These are phyloP conservation scores for Bedellia somnulentella DNA, from an alignment of 2,888 invertebrate genomes.

Conservation along the genomic window DNA sequence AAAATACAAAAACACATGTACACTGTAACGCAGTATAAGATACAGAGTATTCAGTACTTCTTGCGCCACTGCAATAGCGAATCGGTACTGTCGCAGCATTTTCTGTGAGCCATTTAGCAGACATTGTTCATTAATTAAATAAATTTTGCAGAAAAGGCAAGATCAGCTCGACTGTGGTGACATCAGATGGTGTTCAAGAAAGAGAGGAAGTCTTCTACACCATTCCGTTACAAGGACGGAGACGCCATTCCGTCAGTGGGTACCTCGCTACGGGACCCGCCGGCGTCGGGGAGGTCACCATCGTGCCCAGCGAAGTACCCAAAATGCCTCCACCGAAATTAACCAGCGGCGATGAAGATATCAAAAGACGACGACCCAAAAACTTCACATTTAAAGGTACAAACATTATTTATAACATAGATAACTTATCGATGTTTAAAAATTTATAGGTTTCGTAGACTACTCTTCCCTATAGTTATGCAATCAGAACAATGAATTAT, in stretches of 20 bases:
- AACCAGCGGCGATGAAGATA: slow-evolving; percentile 34
- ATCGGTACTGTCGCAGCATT: too few relatives aligned
- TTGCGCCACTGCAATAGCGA: too few relatives aligned
- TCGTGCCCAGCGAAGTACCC: slow-evolving; percentile 56
- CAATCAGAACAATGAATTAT: slow-evolving; percentile 4
- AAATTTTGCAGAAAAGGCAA: slow-evolving; percentile 43
- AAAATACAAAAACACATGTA: too few relatives aligned
- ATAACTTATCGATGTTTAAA: not conserved
- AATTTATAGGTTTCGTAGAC: too few relatives aligned
- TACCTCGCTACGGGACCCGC: slow-evolving; percentile 55
- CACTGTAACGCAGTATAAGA: too few relatives aligned
- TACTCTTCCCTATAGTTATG: slow-evolving; percentile 2
- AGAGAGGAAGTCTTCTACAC: slow-evolving; percentile 67
- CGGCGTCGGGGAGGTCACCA: slow-evolving; percentile 34
- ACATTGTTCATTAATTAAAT: too few relatives aligned
- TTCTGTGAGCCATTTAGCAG: too few relatives aligned
- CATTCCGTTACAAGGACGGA: slow-evolving; percentile 44
- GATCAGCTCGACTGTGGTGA: slow-evolving; percentile 34
- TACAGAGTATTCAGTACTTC: too few relatives aligned
- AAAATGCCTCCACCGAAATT: slow-evolving; percentile 52
- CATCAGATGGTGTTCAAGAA: slow-evolving; percentile 38
- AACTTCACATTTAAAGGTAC: slow-evolving; percentile 48
- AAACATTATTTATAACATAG: slow-evolving; percentile 6
- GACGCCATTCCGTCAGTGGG: slow-evolving; percentile 70
- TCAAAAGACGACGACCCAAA: slow-evolving; percentile 37